Evolutionary conservation across 1,140 invertebrate species (phyloP).

Genomic region (Cataglyphis hispanica): DNA sequence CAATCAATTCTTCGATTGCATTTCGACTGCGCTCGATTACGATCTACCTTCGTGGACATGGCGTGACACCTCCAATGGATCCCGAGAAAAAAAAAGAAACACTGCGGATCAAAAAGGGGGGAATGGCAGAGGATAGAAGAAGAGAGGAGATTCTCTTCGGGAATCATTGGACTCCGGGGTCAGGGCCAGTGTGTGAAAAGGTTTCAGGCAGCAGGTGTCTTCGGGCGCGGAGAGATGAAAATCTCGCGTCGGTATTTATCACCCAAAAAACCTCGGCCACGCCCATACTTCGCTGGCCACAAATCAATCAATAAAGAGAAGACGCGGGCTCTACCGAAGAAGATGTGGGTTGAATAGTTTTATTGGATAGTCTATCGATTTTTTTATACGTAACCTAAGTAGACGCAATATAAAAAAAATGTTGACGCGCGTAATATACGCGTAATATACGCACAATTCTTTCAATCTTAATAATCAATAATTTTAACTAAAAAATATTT

Average conservation of each 20-base stretch:
- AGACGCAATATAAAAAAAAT: conserved; percentile 7
- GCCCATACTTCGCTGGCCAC: conserved; percentile 74
- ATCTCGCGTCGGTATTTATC: conserved; percentile 76
- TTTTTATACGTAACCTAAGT: conserved; percentile 37
- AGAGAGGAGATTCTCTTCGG: conserved; percentile 41
- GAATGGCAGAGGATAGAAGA: neutral
- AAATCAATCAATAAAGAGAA: conserved; percentile 76
- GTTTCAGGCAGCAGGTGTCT: conserved; percentile 76
- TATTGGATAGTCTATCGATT: conserved; percentile 47
- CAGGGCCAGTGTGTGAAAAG: conserved; percentile 71
- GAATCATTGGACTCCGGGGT: conserved; percentile 56
- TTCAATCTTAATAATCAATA: conserved; percentile 5
- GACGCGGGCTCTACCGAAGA: conserved; percentile 20
- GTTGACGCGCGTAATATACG: neutral
- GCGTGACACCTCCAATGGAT: conserved; percentile 58
- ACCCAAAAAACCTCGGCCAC: conserved; percentile 49
- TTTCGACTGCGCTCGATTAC: conserved; percentile 62
- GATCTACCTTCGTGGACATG: conserved; percentile 54
- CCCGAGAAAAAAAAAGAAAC: conserved; percentile 28
- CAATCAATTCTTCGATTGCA: conserved; percentile 66
- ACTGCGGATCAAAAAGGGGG: conserved; percentile 2
- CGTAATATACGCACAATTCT: neutral
- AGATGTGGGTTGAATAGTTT: conserved; percentile 33
- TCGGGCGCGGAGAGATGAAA: conserved; percentile 69
- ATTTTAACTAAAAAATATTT: neutral